These are phyloP conservation scores for Gopherus evgoodei DNA, from an alignment of 2,113 vertebrate species.

Conservation along the genomic window DNA sequence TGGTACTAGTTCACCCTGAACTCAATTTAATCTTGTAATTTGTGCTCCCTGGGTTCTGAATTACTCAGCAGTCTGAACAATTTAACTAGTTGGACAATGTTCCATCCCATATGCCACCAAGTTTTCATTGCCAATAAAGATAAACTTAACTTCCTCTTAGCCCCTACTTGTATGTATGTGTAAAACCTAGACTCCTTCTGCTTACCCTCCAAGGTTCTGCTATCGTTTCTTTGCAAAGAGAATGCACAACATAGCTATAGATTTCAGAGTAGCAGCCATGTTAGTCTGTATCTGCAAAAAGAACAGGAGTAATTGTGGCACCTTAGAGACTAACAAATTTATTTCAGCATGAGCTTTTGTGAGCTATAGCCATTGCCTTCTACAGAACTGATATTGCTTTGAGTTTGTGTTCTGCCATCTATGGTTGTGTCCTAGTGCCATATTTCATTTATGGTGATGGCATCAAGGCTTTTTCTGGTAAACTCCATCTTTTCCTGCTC, in stretches of 20 bases:
- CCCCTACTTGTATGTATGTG: not conserved
- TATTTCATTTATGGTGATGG: not conserved
- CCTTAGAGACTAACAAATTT: no score
- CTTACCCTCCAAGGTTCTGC: not conserved
- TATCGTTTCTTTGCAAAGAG: accelerated
- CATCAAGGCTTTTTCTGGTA: not conserved
- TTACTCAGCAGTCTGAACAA: not conserved
- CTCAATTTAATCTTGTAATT: not conserved
- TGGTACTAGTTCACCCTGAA: not conserved
- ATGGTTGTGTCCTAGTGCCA: not conserved
- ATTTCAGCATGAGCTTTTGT: no score
- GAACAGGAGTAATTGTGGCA: no score
- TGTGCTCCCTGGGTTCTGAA: not conserved
- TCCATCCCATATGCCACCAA: not conserved
- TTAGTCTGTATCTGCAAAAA: no score
- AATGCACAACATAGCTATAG: accelerated
- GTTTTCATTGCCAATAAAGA: not conserved
- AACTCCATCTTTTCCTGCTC: accelerated
- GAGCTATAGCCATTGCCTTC: not conserved
- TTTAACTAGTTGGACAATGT: not conserved
- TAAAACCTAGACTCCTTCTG: not conserved
- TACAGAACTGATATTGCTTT: not conserved
- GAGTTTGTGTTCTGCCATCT: accelerated
- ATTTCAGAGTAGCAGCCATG: no score
- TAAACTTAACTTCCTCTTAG: not conserved